Evolutionary conservation across 2,797 vertebrate genomes (phyloP).

Genomic region (Erithacus rubecula): DNA sequence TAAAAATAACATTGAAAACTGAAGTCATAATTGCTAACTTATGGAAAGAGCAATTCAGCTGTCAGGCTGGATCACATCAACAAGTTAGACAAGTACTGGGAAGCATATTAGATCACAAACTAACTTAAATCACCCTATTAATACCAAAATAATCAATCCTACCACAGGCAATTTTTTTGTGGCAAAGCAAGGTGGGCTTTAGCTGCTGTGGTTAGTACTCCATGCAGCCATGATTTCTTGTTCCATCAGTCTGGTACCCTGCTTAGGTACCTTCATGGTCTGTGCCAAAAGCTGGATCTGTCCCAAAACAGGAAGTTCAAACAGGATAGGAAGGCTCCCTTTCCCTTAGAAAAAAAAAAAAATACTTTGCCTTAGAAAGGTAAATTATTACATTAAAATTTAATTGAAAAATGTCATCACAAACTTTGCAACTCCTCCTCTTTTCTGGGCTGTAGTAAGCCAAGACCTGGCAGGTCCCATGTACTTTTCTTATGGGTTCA

Average conservation of each 20-base stretch:
- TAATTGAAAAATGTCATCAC: neutral
- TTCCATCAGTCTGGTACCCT: neutral
- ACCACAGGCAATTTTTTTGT: neutral
- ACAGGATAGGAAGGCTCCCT: neutral
- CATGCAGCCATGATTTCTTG: neutral
- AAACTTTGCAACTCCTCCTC: neutral
- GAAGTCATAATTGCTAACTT: constrained; percentile 30
- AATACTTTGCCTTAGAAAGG: neutral
- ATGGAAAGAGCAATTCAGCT: constrained; percentile 5
- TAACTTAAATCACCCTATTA: neutral
- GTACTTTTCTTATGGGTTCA: neutral
- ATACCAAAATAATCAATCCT: neutral
- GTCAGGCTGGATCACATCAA: constrained; percentile 19
- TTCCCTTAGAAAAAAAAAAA: too few relatives aligned
- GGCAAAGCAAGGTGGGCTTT: neutral
- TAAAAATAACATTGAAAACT: constrained; percentile 27
- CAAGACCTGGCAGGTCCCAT: neutral
- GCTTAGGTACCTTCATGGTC: rapidly evolving
- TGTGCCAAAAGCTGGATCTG: neutral
- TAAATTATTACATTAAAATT: neutral
- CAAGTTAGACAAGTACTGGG: neutral
- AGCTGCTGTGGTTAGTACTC: neutral
- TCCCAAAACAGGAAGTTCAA: neutral
- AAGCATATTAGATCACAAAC: neutral
- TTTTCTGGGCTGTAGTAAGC: neutral